Evolutionary conservation across 2,113 vertebrate genomes (phyloP).

Genomic region (Neodon shergylaensis): DNA sequence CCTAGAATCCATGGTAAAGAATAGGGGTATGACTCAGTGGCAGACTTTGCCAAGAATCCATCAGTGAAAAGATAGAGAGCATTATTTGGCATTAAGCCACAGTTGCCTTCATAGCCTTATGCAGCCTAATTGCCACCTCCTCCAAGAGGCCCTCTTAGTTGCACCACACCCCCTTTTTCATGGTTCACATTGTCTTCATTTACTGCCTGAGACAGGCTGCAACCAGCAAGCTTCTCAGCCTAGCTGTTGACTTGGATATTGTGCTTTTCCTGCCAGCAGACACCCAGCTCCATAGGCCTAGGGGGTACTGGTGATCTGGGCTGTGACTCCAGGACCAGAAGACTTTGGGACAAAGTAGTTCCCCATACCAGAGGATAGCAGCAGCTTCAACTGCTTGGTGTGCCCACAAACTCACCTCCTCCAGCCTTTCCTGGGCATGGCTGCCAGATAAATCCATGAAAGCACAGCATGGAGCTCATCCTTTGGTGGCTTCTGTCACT

Average conservation of each 20-base stretch:
- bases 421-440: rapidly evolving
- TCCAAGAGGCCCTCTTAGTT: constrained; percentile 1
- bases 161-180: rapidly evolving
- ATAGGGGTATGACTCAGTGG: not conserved
- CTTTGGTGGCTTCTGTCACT: not conserved
- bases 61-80: not conserved
- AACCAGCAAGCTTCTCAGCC: not conserved
- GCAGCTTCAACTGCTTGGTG: not conserved
- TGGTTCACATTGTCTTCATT: not conserved
- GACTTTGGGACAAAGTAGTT: not conserved
- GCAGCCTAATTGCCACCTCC: not conserved
- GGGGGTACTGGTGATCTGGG: not conserved
- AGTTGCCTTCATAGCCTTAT: not conserved
- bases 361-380: not conserved
- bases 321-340: not conserved
- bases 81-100: too few species aligned
- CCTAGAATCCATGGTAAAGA: not conserved
- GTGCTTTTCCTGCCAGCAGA: not conserved
- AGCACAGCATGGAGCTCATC: not conserved
- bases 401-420: not conserved
- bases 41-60: not conserved
- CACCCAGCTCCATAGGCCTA: not conserved
- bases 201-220: not conserved
- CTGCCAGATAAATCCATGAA: rapidly evolving
- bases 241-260: not conserved